Percentiles rank a stretch among this genome's conserved stretches.
These are phyloP conservation scores for Drosophila nigrodunni DNA, from an alignment of 1,140 invertebrate species.

Conservation along the genomic window DNA sequence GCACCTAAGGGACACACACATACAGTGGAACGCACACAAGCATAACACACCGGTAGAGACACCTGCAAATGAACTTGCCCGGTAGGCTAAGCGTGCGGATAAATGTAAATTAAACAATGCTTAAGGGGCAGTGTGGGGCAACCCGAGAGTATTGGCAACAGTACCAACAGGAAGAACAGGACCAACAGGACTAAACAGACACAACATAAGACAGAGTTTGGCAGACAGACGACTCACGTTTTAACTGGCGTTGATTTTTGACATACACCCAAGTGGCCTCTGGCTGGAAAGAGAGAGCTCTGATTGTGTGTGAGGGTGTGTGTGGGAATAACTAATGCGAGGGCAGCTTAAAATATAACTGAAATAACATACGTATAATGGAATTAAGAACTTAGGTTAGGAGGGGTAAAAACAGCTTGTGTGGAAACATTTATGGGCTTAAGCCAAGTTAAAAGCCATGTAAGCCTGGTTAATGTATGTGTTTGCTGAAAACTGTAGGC, in stretches of 20 bases:
- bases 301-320: background rate
- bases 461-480: background rate
- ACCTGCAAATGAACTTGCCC: slow-evolving; percentile 71
- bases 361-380: background rate
- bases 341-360: slow-evolving; percentile 3
- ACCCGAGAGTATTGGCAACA: slow-evolving; percentile 18
- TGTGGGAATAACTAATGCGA: slow-evolving; percentile 12
- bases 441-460: background rate
- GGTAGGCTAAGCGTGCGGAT: slow-evolving; percentile 75
- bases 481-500: no score
- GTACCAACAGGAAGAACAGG: background rate
- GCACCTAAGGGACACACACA: slow-evolving; percentile 52
- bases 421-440: background rate
- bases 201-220: background rate
- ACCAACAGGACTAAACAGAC: slow-evolving; percentile 3
- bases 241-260: slow-evolving; percentile 65
- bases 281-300: background rate
- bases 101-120: slow-evolving; percentile 83
- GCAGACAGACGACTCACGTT: slow-evolving; percentile 45
- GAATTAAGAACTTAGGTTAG: background rate
- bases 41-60: slow-evolving; percentile 8
- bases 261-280: slow-evolving; percentile 46
- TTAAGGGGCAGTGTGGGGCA: slow-evolving; percentile 38
- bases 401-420: no score
- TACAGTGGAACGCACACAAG: no score